Evolutionary conservation across 2,888 invertebrate species (phyloP).

Genomic region (Pegoplata infirma): DNA sequence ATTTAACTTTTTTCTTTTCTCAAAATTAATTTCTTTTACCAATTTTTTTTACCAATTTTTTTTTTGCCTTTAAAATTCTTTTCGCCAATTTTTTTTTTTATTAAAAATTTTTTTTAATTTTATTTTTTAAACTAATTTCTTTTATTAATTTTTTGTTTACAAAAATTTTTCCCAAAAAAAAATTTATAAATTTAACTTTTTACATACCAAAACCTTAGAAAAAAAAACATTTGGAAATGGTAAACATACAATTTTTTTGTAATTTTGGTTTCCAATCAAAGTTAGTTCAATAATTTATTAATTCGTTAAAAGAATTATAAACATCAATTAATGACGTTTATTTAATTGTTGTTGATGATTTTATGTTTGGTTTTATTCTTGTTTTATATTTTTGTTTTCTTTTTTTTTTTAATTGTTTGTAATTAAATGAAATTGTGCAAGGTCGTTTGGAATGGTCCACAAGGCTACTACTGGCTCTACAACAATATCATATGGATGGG

Average conservation of each 20-base stretch:
- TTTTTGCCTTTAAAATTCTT: no score
- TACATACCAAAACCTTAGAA: no score
- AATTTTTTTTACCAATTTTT: no score
- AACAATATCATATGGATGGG: not conserved
- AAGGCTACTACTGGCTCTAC: conserved; percentile 14
- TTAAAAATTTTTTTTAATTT: no score
- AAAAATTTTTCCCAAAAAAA: no score
- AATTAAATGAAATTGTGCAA: conserved; percentile 74
- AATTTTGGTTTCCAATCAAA: conserved; percentile 34
- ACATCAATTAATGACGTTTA: conserved; percentile 52
- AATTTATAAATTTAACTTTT: no score
- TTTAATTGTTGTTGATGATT: conserved; percentile 43
- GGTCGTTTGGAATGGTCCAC: conserved; percentile 66
- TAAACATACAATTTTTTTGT: not conserved
- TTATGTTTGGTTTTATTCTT: not conserved
- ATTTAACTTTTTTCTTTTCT: no score
- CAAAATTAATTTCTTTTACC: no score
- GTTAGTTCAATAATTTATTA: conserved; percentile 57
- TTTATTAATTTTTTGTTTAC: no score
- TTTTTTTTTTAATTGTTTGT: conserved; percentile 70
- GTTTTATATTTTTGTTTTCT: conserved; percentile 44
- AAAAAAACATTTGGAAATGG: no score
- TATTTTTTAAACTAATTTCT: no score
- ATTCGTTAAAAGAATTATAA: conserved; percentile 57
- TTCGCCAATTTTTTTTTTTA: no score